A percentile compares a stretch with the other conserved stretches of the same genome.
Evolutionary conservation across 2,888 invertebrate species (phyloP).

Genomic region (Lymantria monacha): DNA sequence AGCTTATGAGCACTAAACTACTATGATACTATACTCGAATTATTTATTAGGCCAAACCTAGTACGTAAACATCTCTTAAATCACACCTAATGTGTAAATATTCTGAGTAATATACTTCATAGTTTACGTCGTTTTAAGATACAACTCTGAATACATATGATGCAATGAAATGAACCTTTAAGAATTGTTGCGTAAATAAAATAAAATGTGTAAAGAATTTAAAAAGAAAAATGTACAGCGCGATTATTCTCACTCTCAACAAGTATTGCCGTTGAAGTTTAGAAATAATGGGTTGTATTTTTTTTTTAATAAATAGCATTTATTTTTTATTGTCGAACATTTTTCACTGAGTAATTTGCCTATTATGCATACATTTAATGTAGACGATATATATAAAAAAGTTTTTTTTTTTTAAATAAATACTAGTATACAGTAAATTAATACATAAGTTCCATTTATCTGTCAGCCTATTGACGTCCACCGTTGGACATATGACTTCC

Average conservation of each 20-base stretch:
- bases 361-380: too few relatives aligned
- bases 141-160: conserved; percentile 54
- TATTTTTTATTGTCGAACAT: background rate
- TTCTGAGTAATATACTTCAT: conserved; percentile 40
- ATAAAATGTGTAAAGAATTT: conserved; percentile 18
- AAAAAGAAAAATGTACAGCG: conserved; percentile 16
- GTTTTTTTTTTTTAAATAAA: too few relatives aligned
- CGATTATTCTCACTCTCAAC: conserved; percentile 14
- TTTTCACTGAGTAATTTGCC: too few relatives aligned
- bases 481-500: too few relatives aligned
- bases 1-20: too few relatives aligned
- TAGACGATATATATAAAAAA: too few relatives aligned
- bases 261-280: conserved; percentile 2
- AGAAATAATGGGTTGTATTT: background rate
- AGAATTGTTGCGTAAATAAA: conserved; percentile 25
- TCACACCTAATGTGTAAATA: background rate
- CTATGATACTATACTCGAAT: too few relatives aligned
- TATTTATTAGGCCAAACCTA: too few relatives aligned
- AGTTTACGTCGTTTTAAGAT: conserved; percentile 48
- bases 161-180: conserved; percentile 34
- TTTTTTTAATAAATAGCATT: background rate
- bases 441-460: too few relatives aligned
- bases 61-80: background rate
- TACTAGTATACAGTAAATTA: too few relatives aligned
- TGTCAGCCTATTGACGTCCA: too few relatives aligned